Evolutionary conservation across 2,113 vertebrate genomes (phyloP).

Genomic region (Etia nguti): DNA sequence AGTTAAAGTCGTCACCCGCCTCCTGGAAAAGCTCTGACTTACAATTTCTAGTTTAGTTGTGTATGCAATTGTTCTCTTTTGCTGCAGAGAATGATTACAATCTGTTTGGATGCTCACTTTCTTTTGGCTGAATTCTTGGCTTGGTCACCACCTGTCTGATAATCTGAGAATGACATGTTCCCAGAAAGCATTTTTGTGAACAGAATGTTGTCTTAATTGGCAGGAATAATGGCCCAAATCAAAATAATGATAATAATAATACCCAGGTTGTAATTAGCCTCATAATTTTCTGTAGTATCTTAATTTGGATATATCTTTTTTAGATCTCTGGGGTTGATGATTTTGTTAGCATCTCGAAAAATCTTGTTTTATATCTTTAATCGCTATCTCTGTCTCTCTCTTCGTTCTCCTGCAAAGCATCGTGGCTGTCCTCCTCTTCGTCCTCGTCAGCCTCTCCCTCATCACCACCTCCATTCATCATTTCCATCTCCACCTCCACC

Average conservation of each 20-base stretch:
- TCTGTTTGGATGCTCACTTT: neutral
- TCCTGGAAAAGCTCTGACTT: neutral
- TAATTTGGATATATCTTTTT: neutral
- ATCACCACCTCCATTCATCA: conserved; percentile 64
- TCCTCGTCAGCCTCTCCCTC: conserved; percentile 63
- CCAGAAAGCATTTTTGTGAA: neutral
- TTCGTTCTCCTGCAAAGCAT: conserved; percentile 81
- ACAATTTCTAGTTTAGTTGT: neutral
- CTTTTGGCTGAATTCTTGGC: neutral
- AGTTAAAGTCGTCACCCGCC: accelerated
- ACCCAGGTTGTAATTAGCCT: neutral
- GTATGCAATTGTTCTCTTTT: neutral
- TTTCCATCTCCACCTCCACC: conserved; percentile 71
- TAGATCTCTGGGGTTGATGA: neutral
- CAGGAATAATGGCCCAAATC: neutral
- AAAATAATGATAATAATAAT: neutral
- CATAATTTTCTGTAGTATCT: neutral
- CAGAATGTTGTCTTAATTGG: neutral
- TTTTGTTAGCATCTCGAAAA: neutral
- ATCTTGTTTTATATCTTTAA: conserved; percentile 23
- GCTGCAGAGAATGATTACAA: too few relatives aligned
- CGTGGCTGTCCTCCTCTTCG: conserved; percentile 81
- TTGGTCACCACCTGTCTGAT: neutral
- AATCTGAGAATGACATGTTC: neutral
- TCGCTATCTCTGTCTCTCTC: conserved; percentile 85